phyloP scores from a whole-genome alignment of 2,888 invertebrate genomes.

The Ophion ellenae region DNA sequence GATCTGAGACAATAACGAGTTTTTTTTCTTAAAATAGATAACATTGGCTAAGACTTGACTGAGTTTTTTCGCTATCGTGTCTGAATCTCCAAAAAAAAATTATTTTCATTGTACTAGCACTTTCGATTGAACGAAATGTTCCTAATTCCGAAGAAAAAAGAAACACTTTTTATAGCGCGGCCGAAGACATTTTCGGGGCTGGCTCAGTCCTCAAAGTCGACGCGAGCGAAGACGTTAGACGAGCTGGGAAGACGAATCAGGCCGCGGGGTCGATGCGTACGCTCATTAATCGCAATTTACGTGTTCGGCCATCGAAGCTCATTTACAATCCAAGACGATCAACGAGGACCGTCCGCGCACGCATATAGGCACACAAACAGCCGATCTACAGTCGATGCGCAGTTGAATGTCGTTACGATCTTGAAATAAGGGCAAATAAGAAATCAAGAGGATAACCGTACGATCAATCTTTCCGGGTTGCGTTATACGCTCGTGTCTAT shows the following conservation, averaged over 20 bases:
- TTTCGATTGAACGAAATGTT: too few species aligned
- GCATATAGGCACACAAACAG: conserved; percentile 1
- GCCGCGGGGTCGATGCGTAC: conserved; percentile 35
- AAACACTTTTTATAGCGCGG: not conserved
- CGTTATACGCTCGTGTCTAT: conserved; percentile 42
- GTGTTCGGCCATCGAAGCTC: conserved; percentile 32
- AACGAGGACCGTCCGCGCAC: not conserved
- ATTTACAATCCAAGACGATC: conserved; percentile 5
- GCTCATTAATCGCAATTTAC: conserved; percentile 61
- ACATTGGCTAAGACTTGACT: too few species aligned
- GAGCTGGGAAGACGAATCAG: conserved; percentile 28
- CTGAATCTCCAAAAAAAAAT: not conserved
- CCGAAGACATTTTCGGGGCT: conserved; percentile 4
- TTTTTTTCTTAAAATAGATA: too few species aligned
- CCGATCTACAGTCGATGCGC: not conserved
- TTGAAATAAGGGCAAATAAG: conserved; percentile 43
- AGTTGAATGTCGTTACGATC: conserved; percentile 45
- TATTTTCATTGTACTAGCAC: too few species aligned
- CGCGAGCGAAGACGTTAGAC: conserved; percentile 6
- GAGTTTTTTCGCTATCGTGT: too few species aligned
- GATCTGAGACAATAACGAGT: too few species aligned
- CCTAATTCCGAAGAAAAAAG: too few species aligned
- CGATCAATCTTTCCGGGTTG: conserved; percentile 60
- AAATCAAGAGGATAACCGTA: conserved; percentile 49
- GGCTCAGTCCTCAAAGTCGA: not conserved